phyloP scores from a whole-genome alignment of 2,113 vertebrate genomes.

The Eptatretus burgeri region DNA sequence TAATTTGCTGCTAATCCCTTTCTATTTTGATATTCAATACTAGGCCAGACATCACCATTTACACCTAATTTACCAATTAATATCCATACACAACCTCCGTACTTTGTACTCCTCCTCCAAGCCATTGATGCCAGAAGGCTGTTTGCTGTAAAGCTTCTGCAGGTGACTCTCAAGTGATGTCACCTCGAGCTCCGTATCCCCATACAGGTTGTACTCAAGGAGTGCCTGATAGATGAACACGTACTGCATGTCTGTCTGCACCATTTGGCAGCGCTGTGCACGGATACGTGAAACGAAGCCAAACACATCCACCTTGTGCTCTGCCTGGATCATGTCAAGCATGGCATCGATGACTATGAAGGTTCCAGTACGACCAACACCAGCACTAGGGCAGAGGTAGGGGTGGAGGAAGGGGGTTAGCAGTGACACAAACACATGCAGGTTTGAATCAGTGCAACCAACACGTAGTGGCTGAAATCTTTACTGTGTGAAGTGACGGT shows the following conservation, averaged over 20 bases:
- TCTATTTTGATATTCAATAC: slow-evolving; percentile 1
- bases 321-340: slow-evolving; percentile 87
- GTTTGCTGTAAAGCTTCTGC: slow-evolving; percentile 67
- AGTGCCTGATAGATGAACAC: slow-evolving; percentile 97
- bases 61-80: too few species aligned
- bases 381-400: slow-evolving; percentile 25
- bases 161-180: slow-evolving; percentile 79
- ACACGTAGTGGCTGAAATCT: too few species aligned
- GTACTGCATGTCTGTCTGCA: slow-evolving; percentile 97
- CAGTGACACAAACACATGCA: background rate
- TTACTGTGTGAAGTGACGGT: too few species aligned
- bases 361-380: slow-evolving; percentile 73
- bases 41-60: too few species aligned
- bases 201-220: slow-evolving; percentile 81
- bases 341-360: slow-evolving; percentile 95
- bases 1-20: too few species aligned
- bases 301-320: slow-evolving; percentile 79
- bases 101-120: slow-evolving; percentile 96
- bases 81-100: background rate
- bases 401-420: background rate
- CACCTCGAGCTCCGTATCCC: slow-evolving; percentile 91
- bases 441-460: too few species aligned
- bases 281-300: slow-evolving; percentile 82
- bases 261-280: slow-evolving; percentile 95
- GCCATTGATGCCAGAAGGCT: slow-evolving; percentile 56